Conservation (phyloP, 2,797 vertebrate species). For the Sebastes matsubarae region DNA sequence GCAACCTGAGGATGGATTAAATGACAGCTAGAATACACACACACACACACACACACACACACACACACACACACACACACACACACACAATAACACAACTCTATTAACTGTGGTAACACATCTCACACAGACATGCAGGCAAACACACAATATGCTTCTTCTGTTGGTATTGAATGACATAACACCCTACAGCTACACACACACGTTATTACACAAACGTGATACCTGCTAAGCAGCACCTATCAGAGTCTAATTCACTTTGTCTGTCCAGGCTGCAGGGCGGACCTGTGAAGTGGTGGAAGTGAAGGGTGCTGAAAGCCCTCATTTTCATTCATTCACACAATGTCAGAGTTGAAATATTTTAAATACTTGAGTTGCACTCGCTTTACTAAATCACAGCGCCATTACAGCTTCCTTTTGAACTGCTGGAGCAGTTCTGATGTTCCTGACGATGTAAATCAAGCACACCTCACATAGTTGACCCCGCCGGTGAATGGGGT, state of each 20-base stretch:
- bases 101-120: background rate
- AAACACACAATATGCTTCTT: background rate
- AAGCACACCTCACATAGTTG: conserved; percentile 18
- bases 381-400: conserved; percentile 23
- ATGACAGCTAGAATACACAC: conserved; percentile 46
- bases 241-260: conserved; percentile 47
- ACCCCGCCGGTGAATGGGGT: conserved; percentile 15
- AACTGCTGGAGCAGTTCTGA: conserved; percentile 28
- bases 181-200: conserved; percentile 1
- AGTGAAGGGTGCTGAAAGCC: conserved; percentile 56
- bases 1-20: conserved; percentile 64
- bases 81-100: background rate
- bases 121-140: background rate
- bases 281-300: conserved; percentile 3
- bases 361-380: conserved; percentile 27
- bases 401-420: conserved; percentile 11
- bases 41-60: conserved; percentile 10
- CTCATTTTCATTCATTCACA: conserved; percentile 37
- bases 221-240: conserved; percentile 17
- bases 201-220: background rate
- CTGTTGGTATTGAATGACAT: conserved; percentile 29
- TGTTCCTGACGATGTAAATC: conserved; percentile 28
- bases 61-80: background rate
- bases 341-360: conserved; percentile 51
- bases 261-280: conserved; percentile 44